phyloP scores from a whole-genome alignment of 2,888 invertebrate genomes.

The Hyles lineata region DNA sequence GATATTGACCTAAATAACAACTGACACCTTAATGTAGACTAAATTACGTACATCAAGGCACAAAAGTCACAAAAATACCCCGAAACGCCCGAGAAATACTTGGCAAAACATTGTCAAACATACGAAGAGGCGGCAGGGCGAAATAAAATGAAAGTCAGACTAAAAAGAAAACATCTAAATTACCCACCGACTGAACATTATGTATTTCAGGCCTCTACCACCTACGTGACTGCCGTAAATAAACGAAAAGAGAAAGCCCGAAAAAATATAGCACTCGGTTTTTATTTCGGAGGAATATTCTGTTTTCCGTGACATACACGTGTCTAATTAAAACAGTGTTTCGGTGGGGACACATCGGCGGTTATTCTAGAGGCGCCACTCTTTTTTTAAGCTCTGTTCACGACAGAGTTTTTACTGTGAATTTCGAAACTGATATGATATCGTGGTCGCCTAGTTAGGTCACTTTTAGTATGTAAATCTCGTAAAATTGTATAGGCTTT shows the following conservation, averaged over 20 bases:
- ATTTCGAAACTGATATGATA: background rate
- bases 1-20: background rate
- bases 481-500: too few relatives aligned
- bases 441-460: too few relatives aligned
- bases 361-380: background rate
- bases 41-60: conserved; percentile 5
- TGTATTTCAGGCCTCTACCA: conserved; percentile 36
- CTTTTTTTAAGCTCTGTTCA: background rate
- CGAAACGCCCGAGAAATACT: conserved; percentile 2
- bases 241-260: conserved; percentile 34
- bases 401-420: background rate
- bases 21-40: background rate
- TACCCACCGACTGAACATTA: conserved; percentile 38
- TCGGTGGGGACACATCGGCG: background rate
- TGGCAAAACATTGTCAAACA: conserved; percentile 12
- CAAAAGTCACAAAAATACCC: background rate
- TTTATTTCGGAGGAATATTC: conserved; percentile 8
- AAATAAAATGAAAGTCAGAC: conserved; percentile 27
- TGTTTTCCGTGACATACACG: conserved; percentile 8
- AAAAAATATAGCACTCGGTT: conserved; percentile 31
- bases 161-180: conserved; percentile 35
- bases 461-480: too few relatives aligned
- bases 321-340: conserved; percentile 21
- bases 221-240: conserved; percentile 41
- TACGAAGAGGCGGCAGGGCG: conserved; percentile 16